Base-by-base conservation (phyloP, 2,797 vertebrate species). In the Pantherophis vulpinus region DNA sequence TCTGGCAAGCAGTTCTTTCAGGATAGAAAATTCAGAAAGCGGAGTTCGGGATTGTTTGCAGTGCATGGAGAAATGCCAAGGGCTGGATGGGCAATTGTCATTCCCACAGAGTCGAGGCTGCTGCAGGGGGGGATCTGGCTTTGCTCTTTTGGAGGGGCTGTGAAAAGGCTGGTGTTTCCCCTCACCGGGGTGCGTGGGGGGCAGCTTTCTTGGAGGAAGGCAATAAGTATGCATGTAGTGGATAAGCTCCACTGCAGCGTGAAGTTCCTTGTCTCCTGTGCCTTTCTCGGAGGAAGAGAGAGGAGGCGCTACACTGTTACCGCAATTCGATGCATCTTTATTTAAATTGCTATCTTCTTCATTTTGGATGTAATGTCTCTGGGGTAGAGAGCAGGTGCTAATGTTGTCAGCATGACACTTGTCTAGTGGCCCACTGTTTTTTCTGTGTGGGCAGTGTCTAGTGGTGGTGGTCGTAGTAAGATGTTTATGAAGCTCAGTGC, bases 181-280 rank as follows among this genome's bases (percentile, higher is more conserved):
- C 2, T 98, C 97, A 0, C 89, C 0, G 1, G 98, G 93, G 6
- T 98, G 97, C 86, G 94, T 97, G 88, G 96, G 18, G 9, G 98
- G 98, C 97, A 99, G 98, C 97, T 99, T 99, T 94, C 98, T 98
- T 0, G 96, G 96, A 1, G 99, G 99, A 97, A 99, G 98, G 96
- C 99, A 99, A 98, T 99, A 99, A 66, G 99, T 99, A 97, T 99
- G 99, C 99, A 99, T 99, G 98, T 99, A 99, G 5, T 98, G 98
- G 97, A 99, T 99, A 93, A 99, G 99, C 96, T 99, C 98, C 96
- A 99, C 98, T 94, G 99, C 97, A 0, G 99, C 99, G 90, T 94
- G 98, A 95, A 98, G 97, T 96, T 99, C 98, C 32, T 98, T 98
- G 95, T 98, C 98, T 0, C 98, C 4, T 0, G 94, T 9, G 88